These are phyloP conservation scores for Pteromalus puparum DNA, from an alignment of 1,140 invertebrate genomes.

Conservation along the genomic window DNA sequence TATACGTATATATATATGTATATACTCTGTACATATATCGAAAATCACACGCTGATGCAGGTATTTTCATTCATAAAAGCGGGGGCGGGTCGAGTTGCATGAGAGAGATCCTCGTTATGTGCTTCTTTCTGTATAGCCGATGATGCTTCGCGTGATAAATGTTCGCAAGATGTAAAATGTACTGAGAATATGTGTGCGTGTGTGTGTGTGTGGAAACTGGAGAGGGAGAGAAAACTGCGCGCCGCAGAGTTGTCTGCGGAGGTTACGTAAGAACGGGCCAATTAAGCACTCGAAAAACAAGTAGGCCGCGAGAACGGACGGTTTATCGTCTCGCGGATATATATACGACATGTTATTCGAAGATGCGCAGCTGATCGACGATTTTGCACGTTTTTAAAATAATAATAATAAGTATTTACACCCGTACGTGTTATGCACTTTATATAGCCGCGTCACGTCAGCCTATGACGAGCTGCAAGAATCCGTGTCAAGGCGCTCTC, in stretches of 20 bases:
- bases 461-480: background rate
- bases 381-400: too few species aligned
- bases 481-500: background rate
- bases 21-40: background rate
- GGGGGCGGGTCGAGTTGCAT: background rate
- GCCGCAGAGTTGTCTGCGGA: too few species aligned
- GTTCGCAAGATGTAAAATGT: too few species aligned
- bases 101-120: background rate
- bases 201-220: too few species aligned
- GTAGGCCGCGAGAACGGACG: background rate
- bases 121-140: background rate
- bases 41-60: background rate
- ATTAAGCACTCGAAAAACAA: background rate
- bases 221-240: too few species aligned
- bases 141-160: background rate
- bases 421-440: too few species aligned
- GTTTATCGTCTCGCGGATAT: background rate
- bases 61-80: constrained; percentile 46
- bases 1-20: background rate
- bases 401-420: too few species aligned
- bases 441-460: too few species aligned
- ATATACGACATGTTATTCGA: background rate
- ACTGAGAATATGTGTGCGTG: background rate
- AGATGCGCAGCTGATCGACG: too few species aligned
- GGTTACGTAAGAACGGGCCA: too few species aligned